Conservation (phyloP, 2,888 invertebrate genomes). For the Clivina fossor region DNA sequence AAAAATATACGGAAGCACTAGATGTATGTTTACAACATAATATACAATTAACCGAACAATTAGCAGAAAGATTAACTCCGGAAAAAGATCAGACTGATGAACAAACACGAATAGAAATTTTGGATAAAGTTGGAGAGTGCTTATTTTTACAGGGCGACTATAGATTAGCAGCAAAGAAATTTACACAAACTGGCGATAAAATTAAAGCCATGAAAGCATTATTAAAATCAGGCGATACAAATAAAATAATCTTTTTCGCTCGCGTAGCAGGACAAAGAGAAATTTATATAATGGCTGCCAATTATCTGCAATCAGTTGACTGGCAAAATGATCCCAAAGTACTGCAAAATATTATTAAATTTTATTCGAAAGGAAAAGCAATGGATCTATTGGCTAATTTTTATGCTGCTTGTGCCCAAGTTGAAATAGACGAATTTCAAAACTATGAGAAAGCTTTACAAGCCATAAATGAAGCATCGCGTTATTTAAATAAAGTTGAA, state of each 20-base stretch:
- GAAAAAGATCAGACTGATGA: slow-evolving; percentile 65
- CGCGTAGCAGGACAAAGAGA: slow-evolving; percentile 89
- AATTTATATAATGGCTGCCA: slow-evolving; percentile 97
- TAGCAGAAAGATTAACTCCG: slow-evolving; percentile 86
- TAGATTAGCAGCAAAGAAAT: slow-evolving; percentile 95
- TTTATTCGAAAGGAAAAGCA: slow-evolving; percentile 93
- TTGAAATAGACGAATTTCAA: slow-evolving; percentile 87
- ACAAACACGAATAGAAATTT: slow-evolving; percentile 62
- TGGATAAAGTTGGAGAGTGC: slow-evolving; percentile 87
- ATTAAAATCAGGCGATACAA: slow-evolving; percentile 95
- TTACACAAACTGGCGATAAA: slow-evolving; percentile 96
- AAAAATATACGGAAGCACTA: slow-evolving; percentile 84
- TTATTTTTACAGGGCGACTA: slow-evolving; percentile 91
- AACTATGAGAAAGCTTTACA: slow-evolving; percentile 94
- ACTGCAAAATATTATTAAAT: slow-evolving; percentile 87
- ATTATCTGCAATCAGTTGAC: slow-evolving; percentile 90
- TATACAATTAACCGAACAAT: slow-evolving; percentile 82
- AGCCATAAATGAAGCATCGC: slow-evolving; percentile 85
- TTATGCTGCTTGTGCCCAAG: slow-evolving; percentile 89
- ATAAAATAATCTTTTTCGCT: slow-evolving; percentile 95
- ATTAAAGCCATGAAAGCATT: slow-evolving; percentile 94
- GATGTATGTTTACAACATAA: slow-evolving; percentile 82
- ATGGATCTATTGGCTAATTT: slow-evolving; percentile 89
- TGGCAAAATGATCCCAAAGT: slow-evolving; percentile 91
- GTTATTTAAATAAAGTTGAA: slow-evolving; percentile 65